Base-by-base conservation (phyloP, 2,888 invertebrate genomes). In the Dorcus parallelipipedus region DNA sequence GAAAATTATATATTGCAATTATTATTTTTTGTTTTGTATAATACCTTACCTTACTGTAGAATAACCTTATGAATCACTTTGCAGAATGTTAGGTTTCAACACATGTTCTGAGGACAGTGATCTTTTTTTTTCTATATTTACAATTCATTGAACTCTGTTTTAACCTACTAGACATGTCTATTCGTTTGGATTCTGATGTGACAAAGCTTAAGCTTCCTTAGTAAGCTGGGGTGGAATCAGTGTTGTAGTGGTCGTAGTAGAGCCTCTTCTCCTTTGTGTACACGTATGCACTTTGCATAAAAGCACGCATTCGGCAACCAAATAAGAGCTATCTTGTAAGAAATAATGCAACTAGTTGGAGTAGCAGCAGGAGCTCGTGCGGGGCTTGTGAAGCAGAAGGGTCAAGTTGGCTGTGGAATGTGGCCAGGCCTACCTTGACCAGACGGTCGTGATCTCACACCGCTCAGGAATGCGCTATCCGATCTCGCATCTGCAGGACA, bases 361-460 rank as follows among this genome's bases (percentile, higher is more conserved):
- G 61, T 59, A 61, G 66, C 65, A 65, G 65, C 63, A 65, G 63
- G 65, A 66, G 64, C 63, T 64, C 64, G 65, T 64, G 63, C 62
- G 65, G 61, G 65, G 64, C 66, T 57, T 68, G 62, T 67, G 62
- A 66, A 67, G 64, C 56, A 62, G 64, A 75, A 74, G 74, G 76
- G 76, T 75, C 76, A 76, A 74, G 71, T 74, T 68, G 72, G 69
- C 68, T 70, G 70, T 71, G 76, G 76, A 77, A 76, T 77, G 75
- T 76, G 73, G 71, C 74, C 73, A 73, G 74, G 72, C 72, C 74
- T 73, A 73, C 76, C 75, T 75, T 75, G 76, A 75, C 76, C 75
- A 76, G 75, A 76, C 75, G 73, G 71, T 74, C 73, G 74, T 74
- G 74, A 73, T 74, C 75, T 72, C 72, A 71, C 74, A 75, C 73